phyloP scores from a whole-genome alignment of 1,140 invertebrate genomes.

The Arion vulgaris region DNA sequence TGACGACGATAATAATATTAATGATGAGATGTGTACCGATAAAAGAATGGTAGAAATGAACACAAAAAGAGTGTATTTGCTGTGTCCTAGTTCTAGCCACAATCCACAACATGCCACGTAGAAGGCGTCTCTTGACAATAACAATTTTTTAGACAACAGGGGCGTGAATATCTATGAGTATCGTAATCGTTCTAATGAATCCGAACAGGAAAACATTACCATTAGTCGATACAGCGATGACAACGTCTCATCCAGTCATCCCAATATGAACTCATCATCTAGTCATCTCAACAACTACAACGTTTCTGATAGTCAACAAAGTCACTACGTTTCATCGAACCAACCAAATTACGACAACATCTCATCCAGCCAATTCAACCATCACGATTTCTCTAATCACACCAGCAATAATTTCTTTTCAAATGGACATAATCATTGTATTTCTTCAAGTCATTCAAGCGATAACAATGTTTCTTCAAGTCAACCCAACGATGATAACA shows the following conservation, averaged over 20 bases:
- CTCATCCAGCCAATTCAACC: neutral
- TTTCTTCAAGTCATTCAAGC: too few relatives aligned
- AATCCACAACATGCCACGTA: too few relatives aligned
- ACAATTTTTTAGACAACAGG: neutral
- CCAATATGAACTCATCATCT: neutral
- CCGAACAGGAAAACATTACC: too few relatives aligned
- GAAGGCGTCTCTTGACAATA: too few relatives aligned
- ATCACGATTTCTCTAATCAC: neutral
- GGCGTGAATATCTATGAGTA: neutral
- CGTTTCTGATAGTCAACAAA: neutral
- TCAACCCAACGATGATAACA: neutral
- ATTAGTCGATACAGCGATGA: neutral
- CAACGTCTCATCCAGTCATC: neutral
- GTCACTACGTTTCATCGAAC: neutral
- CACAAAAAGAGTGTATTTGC: neutral
- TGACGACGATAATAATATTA: neutral
- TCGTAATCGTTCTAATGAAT: neutral
- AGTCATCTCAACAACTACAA: neutral
- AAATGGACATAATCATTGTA: neutral
- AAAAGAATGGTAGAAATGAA: too few relatives aligned
- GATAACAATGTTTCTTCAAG: too few relatives aligned
- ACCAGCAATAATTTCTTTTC: neutral
- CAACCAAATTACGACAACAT: neutral
- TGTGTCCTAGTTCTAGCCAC: neutral
- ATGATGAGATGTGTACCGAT: neutral